Evolutionary conservation across 2,113 vertebrate genomes (phyloP), one percentile per base, ranked within the genome.

Genomic region (Ceyx margarethae): DNA sequence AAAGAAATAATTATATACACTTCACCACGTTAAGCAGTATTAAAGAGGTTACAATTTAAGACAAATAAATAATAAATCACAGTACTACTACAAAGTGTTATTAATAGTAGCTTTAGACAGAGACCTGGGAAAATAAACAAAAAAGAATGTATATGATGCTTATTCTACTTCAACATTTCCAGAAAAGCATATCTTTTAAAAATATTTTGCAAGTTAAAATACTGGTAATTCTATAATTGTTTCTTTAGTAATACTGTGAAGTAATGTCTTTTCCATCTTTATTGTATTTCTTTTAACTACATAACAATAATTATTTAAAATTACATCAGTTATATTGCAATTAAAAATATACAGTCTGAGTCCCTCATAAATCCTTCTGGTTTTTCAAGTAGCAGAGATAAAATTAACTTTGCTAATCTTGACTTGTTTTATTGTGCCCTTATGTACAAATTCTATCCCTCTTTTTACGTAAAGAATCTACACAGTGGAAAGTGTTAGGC

Each of bases 221-320:
- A 92, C 94, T 95, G 92, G 81, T 96, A 97, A 97, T 97, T 97
- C 92, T 96, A 18, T 95, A 96, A 91, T 97, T 96, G 89, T 95
- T 96, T 95, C 93, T 92, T 94, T 96, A 93, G 93, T 87, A 92
- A 89, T 89, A 89, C 91, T 94, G 91, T 97, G 94, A 97, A 81
- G 81, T 92, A 96, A 97, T 78, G 71, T 86, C 89, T 93, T 89
- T 89, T 72, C 87, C 87, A 87, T 94, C 88, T 95, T 97, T 96
- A 92, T 84, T 92, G 82, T 91, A 93, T 85, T 94, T 96, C 25
- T 73, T 95, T 91, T 74, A 97, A 90, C 77, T 94, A 89, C 83
- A 81, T 65, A 95, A 94, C 95, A 96, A 96, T 95, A 97, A 96
- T 98, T 97, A 97, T 89, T 96, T 95, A 90, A 93, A 97, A 95